Base-by-base conservation (phyloP, 2,113 vertebrate genomes). In the Cryptomyrus ogoouensis region DNA sequence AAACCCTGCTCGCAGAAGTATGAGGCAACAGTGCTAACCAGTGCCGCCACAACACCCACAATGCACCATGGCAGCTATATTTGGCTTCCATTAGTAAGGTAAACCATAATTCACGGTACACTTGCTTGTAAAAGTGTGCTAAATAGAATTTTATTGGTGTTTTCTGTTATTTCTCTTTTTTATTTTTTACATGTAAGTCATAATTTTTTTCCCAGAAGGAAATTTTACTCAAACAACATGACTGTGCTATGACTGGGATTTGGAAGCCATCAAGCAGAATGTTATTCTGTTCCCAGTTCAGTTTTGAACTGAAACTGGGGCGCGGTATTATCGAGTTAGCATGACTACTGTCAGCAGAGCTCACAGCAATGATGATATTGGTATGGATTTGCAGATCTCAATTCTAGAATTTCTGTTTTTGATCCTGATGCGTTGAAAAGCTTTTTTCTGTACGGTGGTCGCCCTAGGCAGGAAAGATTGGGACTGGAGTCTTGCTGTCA, bases 401-500 rank as follows among this genome's bases (percentile, higher is more conserved):
- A 21, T 49, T 24, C 12, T 46, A 85, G 24, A 80, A 80, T 80
- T 80, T 80, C 35, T 80, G 13, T 84, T 46, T 46, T 84, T 84
- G 15, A 84, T 47, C 42, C 39, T 24, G 77, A 44, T 44, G 39
- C 42, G 3, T 44, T 83, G 31, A 42, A 46, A n/a, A 47, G 83
- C 44, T 84, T 8, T 83, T 84, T 46, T 84, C 21, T 17, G 42
- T 84, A 47, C 1, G 44, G 39, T 12, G 44, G 21, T 84, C 44
- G 24, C 83, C 83, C 24, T 47, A n/a, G 44, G 44, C 39, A 47
- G 39, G 42, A 44, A 24, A 84, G 83, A 46, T 44, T 84, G 83
- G 83, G 83, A 24, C 39, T 84, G 83, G 83, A 84, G 83, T 47
- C 83, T 84, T 47, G 49, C 85, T 87, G 47, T 53, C 85, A 87